These are phyloP conservation scores for Sarcophaga peregrina DNA, from an alignment of 1,140 invertebrate species.

Conservation along the genomic window DNA sequence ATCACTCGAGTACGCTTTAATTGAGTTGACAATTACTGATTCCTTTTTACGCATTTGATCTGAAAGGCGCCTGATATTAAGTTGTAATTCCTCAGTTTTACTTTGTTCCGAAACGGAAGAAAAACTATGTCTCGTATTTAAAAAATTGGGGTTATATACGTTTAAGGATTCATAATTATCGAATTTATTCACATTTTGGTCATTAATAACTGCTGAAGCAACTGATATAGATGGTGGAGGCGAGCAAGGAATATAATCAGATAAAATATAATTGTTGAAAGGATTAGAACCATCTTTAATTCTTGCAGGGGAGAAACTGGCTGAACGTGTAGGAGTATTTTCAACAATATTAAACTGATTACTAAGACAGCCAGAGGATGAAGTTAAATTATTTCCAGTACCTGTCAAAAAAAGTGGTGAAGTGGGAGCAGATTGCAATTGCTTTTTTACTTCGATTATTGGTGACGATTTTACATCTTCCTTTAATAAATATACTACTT, in stretches of 20 bases:
- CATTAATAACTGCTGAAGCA: neutral
- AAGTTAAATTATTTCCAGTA: slow-evolving; percentile 49
- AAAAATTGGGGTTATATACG: slow-evolving; percentile 49
- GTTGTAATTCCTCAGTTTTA: slow-evolving; percentile 54
- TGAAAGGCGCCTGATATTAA: slow-evolving; percentile 61
- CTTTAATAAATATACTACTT: slow-evolving; percentile 31
- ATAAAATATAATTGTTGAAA: slow-evolving; percentile 41
- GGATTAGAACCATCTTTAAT: slow-evolving; percentile 51
- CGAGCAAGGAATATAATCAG: neutral
- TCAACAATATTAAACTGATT: slow-evolving; percentile 42
- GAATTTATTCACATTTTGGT: slow-evolving; percentile 29
- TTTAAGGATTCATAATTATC: slow-evolving; percentile 47
- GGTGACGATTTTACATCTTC: neutral
- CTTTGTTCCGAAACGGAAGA: slow-evolving; percentile 52
- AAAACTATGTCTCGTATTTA: slow-evolving; percentile 61
- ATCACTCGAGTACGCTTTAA: slow-evolving; percentile 51
- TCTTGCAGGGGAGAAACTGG: slow-evolving; percentile 56
- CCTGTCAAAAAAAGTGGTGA: slow-evolving; percentile 52
- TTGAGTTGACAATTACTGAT: slow-evolving; percentile 44
- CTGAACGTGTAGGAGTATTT: slow-evolving; percentile 47
- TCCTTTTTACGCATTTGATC: slow-evolving; percentile 55
- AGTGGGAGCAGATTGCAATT: slow-evolving; percentile 53
- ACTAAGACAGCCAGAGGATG: slow-evolving; percentile 35
- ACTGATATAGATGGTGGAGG: slow-evolving; percentile 30
- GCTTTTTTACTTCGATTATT: neutral